Base-by-base conservation (phyloP, 2,797 vertebrate genomes). In the Tarsius wallacei region DNA sequence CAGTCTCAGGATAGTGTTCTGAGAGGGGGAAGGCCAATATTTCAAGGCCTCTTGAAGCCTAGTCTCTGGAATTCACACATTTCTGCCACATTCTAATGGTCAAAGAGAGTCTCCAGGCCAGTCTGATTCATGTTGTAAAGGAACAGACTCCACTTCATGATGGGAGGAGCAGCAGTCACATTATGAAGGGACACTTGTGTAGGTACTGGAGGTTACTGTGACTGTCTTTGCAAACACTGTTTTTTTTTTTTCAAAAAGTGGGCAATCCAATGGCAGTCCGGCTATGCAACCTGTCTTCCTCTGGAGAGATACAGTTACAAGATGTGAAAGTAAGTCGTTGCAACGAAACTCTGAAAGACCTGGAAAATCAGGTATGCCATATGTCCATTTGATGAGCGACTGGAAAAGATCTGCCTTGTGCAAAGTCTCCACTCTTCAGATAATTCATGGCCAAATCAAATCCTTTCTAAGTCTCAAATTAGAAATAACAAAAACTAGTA, bases 301-400 rank as follows among this genome's bases (percentile, higher is more conserved):
- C 49, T 9, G 97, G 89, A 96, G 78, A 9, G 11, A 88, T 88
- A 88, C 6, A 15, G 70, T 94, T 97, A 87, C 51, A 91, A 33
- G 4, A 26, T 4, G 55, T 78, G 71, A 71, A 0, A 11, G 1
- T 0, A 63, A 95, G 97, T 87, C 96, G 96, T 42, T 98, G 96
- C 31, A 61, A 77, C 83, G 51, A 84, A 97, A 98, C 88, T 90
- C 97, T 98, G 73, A 5, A 96, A 57, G 89, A 24, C 0, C n/a
- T 98, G 80, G 96, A 55, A 77, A 47, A 36, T 15, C 86, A 98
- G 97, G 97, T 97, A 98, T 76, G 87, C 31, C 7, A n/a, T 49
- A 55, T 87, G 22, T 13, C 22, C 93, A 11, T 63, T 16, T 33
- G 16, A 81, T 11, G 9, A 51, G 7, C 24, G 76, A 3, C 24